Evolutionary conservation across 1,140 invertebrate species (phyloP), one percentile per base, ranked within the genome.

Genomic region (Lordiphosa stackelbergi): DNA sequence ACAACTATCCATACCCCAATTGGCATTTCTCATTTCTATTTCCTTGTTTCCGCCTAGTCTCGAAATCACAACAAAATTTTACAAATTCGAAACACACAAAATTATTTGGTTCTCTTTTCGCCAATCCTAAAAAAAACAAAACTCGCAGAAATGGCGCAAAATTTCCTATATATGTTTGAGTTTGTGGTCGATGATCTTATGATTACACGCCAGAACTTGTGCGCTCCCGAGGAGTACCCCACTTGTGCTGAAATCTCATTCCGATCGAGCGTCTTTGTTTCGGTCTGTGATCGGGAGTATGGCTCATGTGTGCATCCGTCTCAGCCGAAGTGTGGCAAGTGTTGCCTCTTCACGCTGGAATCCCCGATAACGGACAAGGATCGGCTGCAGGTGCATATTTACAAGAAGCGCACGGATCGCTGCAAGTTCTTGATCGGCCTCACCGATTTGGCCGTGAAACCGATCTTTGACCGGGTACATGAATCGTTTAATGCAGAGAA

Each of bases 161-260:
- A 66, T 57, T 85, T 87, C 12, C 57, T 87, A 5, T 87, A 85
- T 57, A 85, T 87, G 85, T 71, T 87, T 5, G 85, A 87, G 48
- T 85, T 87, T 46, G 85, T 87, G 36, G 63, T 87, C 43, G 85
- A 87, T 40, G 85, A 87, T 60, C 40, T 87, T 40, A 16, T 87
- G 12, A 83, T 87, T 35, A 85, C 79, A 0, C 53, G 65, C 0
- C 83, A 87, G 28, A 87, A 87, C 52, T 22, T 73, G 7, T 87
- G 85, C 43, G 85, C 85, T 10, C 85, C 85, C 5, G 85, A 87
- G 45, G 85, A 87, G 41, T 87, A 85, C 62, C 85, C 85, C 4
- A 83, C 77, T 10, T 86, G 85, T 48, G 71, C 75, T 46, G 85
- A 86, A 51, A 54, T 87, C 31, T 59, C 74, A 0, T 85, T 87